Conservation (phyloP, 2,888 invertebrate species). For the Lysandra coridon region DNA sequence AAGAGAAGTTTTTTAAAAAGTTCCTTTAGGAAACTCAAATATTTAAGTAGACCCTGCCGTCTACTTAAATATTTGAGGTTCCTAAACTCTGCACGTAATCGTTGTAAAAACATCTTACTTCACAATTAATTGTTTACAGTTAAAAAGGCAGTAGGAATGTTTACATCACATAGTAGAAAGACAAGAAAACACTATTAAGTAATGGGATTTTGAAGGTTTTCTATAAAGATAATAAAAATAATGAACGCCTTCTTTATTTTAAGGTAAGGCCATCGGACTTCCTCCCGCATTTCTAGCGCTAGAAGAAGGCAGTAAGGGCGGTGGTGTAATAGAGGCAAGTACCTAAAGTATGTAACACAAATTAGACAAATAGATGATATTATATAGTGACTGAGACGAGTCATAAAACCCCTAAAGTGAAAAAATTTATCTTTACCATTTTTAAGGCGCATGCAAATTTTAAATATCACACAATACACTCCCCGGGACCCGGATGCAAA, state of each 20-base stretch:
- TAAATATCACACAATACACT: background rate
- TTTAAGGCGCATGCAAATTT: background rate
- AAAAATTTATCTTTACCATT: background rate
- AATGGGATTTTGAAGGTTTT: conserved; percentile 27
- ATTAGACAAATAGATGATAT: too few relatives aligned
- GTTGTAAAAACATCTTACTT: conserved; percentile 7
- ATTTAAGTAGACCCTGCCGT: background rate
- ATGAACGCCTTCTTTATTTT: too few relatives aligned
- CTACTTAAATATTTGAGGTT: conserved; percentile 10
- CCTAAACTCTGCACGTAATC: background rate
- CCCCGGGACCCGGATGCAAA: background rate
- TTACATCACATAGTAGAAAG: too few relatives aligned
- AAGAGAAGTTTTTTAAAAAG: background rate
- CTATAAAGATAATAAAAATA: conserved; percentile 33
- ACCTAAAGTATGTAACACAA: too few relatives aligned
- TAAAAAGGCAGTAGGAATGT: too few relatives aligned
- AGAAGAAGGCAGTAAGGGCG: conserved; percentile 92
- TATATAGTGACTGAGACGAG: too few relatives aligned
- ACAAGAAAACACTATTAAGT: too few relatives aligned
- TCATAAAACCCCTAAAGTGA: background rate
- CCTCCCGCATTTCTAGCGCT: conserved; percentile 93
- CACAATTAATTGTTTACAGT: background rate
- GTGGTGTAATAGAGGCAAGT: conserved; percentile 90
- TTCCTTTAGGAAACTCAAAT: background rate
- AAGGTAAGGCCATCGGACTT: conserved; percentile 92